Evolutionary conservation across 2,113 vertebrate genomes (phyloP), one percentile per base, ranked within the genome.

Genomic region (Reinhardtius hippoglossoides): DNA sequence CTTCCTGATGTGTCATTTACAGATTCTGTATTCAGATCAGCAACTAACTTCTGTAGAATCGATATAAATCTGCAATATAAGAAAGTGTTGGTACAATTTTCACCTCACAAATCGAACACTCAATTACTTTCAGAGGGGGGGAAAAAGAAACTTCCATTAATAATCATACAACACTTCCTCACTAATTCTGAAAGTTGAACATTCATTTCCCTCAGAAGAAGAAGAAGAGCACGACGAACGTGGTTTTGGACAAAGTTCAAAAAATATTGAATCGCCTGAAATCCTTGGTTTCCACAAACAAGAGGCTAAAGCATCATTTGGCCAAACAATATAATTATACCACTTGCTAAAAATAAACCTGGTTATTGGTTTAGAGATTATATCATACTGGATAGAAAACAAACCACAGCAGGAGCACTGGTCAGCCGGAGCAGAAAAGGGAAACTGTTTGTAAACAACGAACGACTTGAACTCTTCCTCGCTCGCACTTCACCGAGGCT

Each of bases 301-400:
- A n/a, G 63, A 84, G 46, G 3, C 31, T 16, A 50, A 21, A n/a
- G 46, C 63, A 59, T 57, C 26, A 14, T 9, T 23, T 23, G 35
- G 62, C 18, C 71, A 46, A 78, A 69, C 57, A 64, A 37, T 55
- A 23, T 62, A 48, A 72, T 71, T 63, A 63, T 71, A 80, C 64
- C 67, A 70, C 35, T 54, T 40, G 59, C 40, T 78, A 50, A 76
- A 87, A 87, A 74, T 83, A 90, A 57, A 0, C 23, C 26, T 83
- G 80, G 57, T 82, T 88, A 60, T 86, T 86, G 79, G 23, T 80
- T 82, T 78, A 74, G 63, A 18, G 70, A 84, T 82, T 48, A 69
- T 48, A 82, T 78, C 0, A 70, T 58, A 74, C 20, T 60, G 50
- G 56, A 75, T 31, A 62, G 70, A 86, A 84, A 86, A 88, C 67